phyloP scores from a whole-genome alignment of 2,113 vertebrate species.

The Mesoclemmys tuberculata region DNA sequence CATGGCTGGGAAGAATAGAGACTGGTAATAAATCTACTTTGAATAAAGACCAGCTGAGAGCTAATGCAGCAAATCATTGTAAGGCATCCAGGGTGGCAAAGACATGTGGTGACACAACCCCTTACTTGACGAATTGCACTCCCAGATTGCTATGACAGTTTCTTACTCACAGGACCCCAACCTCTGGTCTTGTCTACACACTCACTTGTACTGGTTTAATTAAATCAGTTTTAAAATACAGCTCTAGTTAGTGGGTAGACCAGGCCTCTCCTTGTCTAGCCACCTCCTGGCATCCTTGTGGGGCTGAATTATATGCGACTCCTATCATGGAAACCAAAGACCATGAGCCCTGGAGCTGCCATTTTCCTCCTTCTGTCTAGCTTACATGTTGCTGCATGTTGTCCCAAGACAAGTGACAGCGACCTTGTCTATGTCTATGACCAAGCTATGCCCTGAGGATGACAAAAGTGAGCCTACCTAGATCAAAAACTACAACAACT shows the following conservation, averaged over 20 bases:
- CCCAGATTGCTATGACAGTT: neutral
- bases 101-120: neutral
- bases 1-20: neutral
- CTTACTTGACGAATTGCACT: neutral
- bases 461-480: fast-evolving
- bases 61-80: neutral
- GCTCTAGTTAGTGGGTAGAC: neutral
- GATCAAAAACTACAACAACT: neutral
- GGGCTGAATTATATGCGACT: neutral
- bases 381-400: neutral
- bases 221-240: neutral
- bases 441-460: fast-evolving
- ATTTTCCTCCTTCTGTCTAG: neutral
- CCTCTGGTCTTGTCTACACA: neutral
- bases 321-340: neutral
- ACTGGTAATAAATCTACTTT: neutral
- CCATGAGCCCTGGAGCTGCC: neutral
- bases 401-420: fast-evolving
- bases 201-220: neutral
- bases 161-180: neutral
- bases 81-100: neutral
- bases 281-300: fast-evolving
- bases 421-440: fast-evolving
- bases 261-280: neutral
- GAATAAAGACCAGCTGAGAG: neutral